A percentile compares a stretch with the other conserved stretches of the same genome.
Conservation (phyloP, 1,140 invertebrate species). For the Neodiprion virginianus region DNA sequence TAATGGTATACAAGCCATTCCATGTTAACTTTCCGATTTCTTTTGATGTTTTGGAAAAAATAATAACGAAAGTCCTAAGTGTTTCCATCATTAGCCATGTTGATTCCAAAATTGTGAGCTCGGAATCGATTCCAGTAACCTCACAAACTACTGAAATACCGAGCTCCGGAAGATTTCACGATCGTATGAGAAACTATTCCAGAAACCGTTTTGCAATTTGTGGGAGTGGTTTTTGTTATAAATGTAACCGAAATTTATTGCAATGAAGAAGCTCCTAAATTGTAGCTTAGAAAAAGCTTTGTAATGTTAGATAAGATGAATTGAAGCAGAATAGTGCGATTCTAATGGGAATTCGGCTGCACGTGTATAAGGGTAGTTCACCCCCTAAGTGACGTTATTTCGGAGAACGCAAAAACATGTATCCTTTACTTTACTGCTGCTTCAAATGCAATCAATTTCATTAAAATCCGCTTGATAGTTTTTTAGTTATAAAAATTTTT, state of each 20-base stretch:
- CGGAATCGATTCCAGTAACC: not conserved
- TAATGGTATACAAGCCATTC: no score
- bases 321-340: not conserved
- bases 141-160: no score
- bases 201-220: no score
- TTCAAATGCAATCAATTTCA: slow-evolving; percentile 7
- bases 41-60: not conserved
- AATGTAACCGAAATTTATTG: not conserved
- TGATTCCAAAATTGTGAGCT: not conserved
- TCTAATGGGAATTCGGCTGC: no score
- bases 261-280: no score
- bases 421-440: not conserved
- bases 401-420: not conserved
- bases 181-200: no score
- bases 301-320: not conserved
- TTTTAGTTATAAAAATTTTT: slow-evolving; percentile 3
- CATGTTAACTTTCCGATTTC: not conserved
- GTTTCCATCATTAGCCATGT: not conserved
- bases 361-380: no score
- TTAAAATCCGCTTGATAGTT: not conserved
- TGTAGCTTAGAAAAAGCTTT: no score
- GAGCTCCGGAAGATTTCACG: no score
- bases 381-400: no score
- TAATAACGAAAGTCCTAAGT: not conserved
- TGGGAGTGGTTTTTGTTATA: no score